Conservation (phyloP, 2,797 vertebrate species). For the Argentina silus region DNA sequence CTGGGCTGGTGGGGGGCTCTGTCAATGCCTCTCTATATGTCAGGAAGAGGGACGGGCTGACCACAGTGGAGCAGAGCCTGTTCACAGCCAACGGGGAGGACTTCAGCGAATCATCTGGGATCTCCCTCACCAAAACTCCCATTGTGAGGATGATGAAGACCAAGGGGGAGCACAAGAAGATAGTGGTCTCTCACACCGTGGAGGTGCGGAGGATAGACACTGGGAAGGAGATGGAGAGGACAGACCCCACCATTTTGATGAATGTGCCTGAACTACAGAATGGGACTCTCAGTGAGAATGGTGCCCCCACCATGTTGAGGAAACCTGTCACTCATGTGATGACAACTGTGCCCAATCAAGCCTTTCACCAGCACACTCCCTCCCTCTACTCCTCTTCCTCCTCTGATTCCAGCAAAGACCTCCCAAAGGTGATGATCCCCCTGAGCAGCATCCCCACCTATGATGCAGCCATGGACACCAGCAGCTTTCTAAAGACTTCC, state of each 20-base stretch:
- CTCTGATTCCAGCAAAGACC: slow-evolving; percentile 81
- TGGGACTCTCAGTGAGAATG: slow-evolving; percentile 80
- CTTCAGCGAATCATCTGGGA: slow-evolving; percentile 79
- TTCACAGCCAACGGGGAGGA: slow-evolving; percentile 76
- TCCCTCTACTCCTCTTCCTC: slow-evolving; percentile 74
- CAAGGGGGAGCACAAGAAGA: slow-evolving; percentile 93
- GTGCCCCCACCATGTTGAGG: slow-evolving; percentile 85
- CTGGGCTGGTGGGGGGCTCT: slow-evolving; percentile 70
- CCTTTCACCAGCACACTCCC: slow-evolving; percentile 81
- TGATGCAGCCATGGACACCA: slow-evolving; percentile 95
- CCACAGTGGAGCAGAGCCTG: slow-evolving; percentile 88
- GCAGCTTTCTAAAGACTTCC: slow-evolving; percentile 96
- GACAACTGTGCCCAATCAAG: slow-evolving; percentile 76
- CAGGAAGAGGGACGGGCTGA: slow-evolving; percentile 83
- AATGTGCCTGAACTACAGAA: slow-evolving; percentile 80
- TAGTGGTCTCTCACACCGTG: slow-evolving; percentile 84
- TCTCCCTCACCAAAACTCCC: slow-evolving; percentile 93
- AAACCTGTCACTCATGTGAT: slow-evolving; percentile 85
- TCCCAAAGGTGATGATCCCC: slow-evolving; percentile 99
- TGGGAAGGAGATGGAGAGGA: slow-evolving; percentile 62
- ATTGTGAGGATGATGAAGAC: slow-evolving; percentile 96
- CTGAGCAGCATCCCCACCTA: slow-evolving; percentile 98
- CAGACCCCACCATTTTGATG: slow-evolving; percentile 71
- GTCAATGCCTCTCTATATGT: slow-evolving; percentile 82
- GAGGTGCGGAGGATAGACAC: slow-evolving; percentile 82